These are phyloP conservation scores for Pocillopora damicornis DNA, from an alignment of 64 coral and sea anemone species.

Conservation along the genomic window DNA sequence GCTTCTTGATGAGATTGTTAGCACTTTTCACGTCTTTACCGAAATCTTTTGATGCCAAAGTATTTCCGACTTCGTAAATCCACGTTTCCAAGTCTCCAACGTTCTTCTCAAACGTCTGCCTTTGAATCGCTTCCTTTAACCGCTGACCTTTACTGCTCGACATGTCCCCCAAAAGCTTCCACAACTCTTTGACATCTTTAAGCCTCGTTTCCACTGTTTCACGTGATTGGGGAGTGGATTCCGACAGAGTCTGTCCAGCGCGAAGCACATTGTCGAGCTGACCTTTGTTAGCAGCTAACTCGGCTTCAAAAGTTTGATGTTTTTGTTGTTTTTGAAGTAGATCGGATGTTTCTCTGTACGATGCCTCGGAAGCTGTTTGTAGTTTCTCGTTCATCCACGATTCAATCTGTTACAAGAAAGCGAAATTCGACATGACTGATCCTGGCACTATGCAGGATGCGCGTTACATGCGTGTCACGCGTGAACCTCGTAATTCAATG, in stretches of 20 bases:
- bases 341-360: conserved; percentile 88
- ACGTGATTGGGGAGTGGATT: conserved; percentile 34
- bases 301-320: conserved; percentile 89
- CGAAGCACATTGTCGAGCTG: conserved; percentile 70
- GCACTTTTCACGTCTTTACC: conserved; percentile 80
- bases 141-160: conserved; percentile 77
- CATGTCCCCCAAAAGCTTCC: conserved; percentile 79
- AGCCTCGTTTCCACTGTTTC: conserved; percentile 72
- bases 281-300: conserved; percentile 68
- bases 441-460: not conserved
- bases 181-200: conserved; percentile 75
- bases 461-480: not conserved
- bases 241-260: conserved; percentile 41
- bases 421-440: not conserved
- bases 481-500: no score
- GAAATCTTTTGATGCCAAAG: conserved; percentile 68
- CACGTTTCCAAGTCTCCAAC: conserved; percentile 80
- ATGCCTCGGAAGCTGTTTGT: conserved; percentile 82
- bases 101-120: conserved; percentile 83
- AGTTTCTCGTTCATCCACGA: conserved; percentile 92
- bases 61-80: conserved; percentile 55
- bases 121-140: conserved; percentile 85
- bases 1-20: conserved; percentile 77
- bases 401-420: conserved; percentile 44
- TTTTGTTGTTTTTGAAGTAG: conserved; percentile 84